Conservation (phyloP, 2,113 vertebrate genomes). For the Asarcornis scutulata region DNA sequence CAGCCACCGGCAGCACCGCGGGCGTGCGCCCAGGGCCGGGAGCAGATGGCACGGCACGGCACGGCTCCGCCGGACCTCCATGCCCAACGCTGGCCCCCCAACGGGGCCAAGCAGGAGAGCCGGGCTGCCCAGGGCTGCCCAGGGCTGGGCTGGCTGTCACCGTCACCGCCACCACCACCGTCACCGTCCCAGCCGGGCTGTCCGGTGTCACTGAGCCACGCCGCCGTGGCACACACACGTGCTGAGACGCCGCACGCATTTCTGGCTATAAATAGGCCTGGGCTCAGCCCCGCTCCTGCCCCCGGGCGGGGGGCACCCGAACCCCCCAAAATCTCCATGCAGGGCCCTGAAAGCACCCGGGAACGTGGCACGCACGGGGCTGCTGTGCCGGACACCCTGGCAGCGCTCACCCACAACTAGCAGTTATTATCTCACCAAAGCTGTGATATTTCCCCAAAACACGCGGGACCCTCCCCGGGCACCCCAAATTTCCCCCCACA, state of each 20-base stretch:
- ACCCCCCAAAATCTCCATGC: not conserved
- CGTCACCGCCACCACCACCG: not conserved
- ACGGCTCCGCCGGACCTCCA: not conserved
- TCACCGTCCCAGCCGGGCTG: not conserved
- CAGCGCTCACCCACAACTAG: too few species aligned
- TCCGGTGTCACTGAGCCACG: slow-evolving; percentile 51
- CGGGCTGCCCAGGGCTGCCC: not conserved
- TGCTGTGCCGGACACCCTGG: too few species aligned
- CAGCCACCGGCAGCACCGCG: not conserved
- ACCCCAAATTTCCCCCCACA: not conserved
- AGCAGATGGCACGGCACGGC: slow-evolving; percentile 39
- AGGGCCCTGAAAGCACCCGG: accelerated
- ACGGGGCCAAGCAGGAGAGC: not conserved
- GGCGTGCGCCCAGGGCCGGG: accelerated
- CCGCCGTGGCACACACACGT: slow-evolving; percentile 6
- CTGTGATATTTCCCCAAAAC: not conserved
- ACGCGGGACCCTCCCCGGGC: not conserved
- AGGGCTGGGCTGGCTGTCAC: not conserved
- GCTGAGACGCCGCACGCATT: slow-evolving; percentile 49
- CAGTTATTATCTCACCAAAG: too few species aligned
- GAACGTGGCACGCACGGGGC: too few species aligned
- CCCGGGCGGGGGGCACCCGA: not conserved
- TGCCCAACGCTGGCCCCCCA: too few species aligned
- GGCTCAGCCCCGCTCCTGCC: not conserved
- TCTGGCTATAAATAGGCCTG: slow-evolving; percentile 67